Evolutionary conservation across 1,140 invertebrate genomes (phyloP).

Genomic region (Ceratina japonica): DNA sequence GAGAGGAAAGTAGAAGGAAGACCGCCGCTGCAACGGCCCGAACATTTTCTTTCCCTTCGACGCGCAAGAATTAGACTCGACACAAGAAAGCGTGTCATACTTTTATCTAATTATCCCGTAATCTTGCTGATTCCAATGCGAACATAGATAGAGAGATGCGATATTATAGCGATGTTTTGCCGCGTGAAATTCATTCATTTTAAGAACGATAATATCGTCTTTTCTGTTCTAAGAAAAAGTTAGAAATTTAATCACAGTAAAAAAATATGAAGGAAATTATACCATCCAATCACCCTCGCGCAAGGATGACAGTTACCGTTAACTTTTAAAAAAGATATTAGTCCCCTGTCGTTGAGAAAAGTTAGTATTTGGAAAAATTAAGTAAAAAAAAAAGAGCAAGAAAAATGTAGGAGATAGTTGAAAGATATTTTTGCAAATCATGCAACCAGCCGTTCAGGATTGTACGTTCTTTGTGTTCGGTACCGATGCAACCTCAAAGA

Average conservation of each 20-base stretch:
- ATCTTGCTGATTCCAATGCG: constrained; percentile 13
- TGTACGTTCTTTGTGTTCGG: constrained; percentile 59
- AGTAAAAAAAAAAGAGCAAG: constrained; percentile 14
- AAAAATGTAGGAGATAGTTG: constrained; percentile 40
- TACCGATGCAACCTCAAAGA: constrained; percentile 31
- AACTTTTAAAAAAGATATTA: constrained; percentile 28
- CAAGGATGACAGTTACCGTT: constrained; percentile 40
- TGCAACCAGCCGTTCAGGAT: constrained; percentile 48
- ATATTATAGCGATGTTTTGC: constrained; percentile 12
- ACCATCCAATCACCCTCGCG: constrained; percentile 39
- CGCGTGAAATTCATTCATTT: constrained; percentile 10
- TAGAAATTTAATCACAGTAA: constrained; percentile 39
- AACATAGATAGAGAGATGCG: constrained; percentile 17
- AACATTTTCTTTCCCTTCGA: constrained; percentile 10
- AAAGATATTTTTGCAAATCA: constrained; percentile 50
- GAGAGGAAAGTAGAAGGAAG: constrained; percentile 41
- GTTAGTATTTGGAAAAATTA: constrained; percentile 34
- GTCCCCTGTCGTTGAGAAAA: constrained; percentile 32
- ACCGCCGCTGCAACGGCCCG: constrained; percentile 36
- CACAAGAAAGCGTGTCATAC: constrained; percentile 18
- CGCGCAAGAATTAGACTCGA: constrained; percentile 1
- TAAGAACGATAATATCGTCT: constrained; percentile 11
- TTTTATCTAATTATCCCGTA: constrained; percentile 35
- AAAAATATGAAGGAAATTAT: constrained; percentile 4
- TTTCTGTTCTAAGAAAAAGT: constrained; percentile 15